These are phyloP conservation scores for Biston betularia DNA, from an alignment of 2,888 invertebrate genomes.

Conservation along the genomic window DNA sequence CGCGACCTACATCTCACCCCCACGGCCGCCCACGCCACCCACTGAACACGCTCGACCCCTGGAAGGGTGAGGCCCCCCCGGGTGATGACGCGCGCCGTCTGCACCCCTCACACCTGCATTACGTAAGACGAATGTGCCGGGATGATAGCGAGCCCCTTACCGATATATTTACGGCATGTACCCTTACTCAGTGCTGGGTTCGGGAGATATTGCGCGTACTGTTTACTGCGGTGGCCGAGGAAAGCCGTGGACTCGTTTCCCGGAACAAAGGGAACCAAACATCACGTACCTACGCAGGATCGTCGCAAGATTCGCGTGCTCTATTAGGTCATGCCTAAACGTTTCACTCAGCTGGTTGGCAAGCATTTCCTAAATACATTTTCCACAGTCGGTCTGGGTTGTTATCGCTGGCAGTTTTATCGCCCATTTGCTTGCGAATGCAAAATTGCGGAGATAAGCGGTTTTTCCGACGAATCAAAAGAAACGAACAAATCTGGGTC, in stretches of 20 bases:
- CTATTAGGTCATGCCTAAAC: conserved; percentile 12
- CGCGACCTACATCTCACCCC: conserved; percentile 75
- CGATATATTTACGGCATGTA: conserved; percentile 35
- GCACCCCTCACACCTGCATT: conserved; percentile 68
- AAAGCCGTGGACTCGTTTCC: neutral
- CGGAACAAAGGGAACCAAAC: conserved; percentile 5
- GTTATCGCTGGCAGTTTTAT: conserved; percentile 32
- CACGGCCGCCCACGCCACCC: conserved; percentile 44
- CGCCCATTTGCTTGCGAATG: conserved; percentile 26
- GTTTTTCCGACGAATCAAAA: conserved; percentile 20
- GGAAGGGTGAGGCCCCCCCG: conserved; percentile 54
- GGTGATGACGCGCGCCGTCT: conserved; percentile 52
- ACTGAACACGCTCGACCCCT: conserved; percentile 40
- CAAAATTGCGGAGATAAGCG: conserved; percentile 34
- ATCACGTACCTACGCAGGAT: conserved; percentile 13
- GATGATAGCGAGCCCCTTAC: conserved; percentile 53
- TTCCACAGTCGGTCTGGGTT: conserved; percentile 10
- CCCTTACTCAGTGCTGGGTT: conserved; percentile 23
- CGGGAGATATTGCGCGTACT: conserved; percentile 24
- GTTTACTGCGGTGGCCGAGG: conserved; percentile 8
- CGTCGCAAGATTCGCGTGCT: conserved; percentile 2
- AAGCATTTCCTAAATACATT: conserved; percentile 13
- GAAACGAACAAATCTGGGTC: conserved; percentile 25
- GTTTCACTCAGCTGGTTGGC: conserved; percentile 3
- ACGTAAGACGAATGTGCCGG: conserved; percentile 72